These are phyloP conservation scores for Dorcus hopei DNA, from an alignment of 2,888 invertebrate genomes.

Conservation along the genomic window DNA sequence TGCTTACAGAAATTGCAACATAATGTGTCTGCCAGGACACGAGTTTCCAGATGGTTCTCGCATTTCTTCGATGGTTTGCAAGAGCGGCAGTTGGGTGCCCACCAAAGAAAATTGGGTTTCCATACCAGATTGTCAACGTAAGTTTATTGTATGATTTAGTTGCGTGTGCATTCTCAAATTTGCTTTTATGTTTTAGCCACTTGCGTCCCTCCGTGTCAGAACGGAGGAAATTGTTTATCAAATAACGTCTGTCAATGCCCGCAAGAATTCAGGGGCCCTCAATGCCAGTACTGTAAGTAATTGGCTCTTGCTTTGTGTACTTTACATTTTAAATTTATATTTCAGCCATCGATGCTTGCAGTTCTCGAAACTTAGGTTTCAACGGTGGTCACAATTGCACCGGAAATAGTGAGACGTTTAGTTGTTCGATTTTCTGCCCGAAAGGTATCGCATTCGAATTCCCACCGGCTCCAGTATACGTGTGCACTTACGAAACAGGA, in stretches of 20 bases:
- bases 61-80: conserved; percentile 66
- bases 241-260: conserved; percentile 78
- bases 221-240: conserved; percentile 78
- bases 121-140: conserved; percentile 70
- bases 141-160: conserved; percentile 42
- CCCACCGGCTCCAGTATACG: conserved; percentile 60
- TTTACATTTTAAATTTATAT: background rate
- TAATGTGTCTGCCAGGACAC: conserved; percentile 64
- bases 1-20: conserved; percentile 59
- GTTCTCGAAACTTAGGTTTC: conserved; percentile 62
- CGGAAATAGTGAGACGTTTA: conserved; percentile 58
- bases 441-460: conserved; percentile 60
- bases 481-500: conserved; percentile 65
- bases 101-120: conserved; percentile 59
- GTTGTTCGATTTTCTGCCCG: conserved; percentile 68
- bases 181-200: conserved; percentile 50
- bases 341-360: conserved; percentile 59
- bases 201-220: conserved; percentile 70
- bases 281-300: conserved; percentile 65
- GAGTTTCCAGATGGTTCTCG: conserved; percentile 70
- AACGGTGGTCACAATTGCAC: conserved; percentile 75
- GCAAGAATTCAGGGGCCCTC: conserved; percentile 64
- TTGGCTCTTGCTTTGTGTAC: background rate
- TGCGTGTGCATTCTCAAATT: background rate
- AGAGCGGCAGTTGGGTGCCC: conserved; percentile 69